phyloP scores from a whole-genome alignment of 2,888 invertebrate species.

The Mythimna lalbum region DNA sequence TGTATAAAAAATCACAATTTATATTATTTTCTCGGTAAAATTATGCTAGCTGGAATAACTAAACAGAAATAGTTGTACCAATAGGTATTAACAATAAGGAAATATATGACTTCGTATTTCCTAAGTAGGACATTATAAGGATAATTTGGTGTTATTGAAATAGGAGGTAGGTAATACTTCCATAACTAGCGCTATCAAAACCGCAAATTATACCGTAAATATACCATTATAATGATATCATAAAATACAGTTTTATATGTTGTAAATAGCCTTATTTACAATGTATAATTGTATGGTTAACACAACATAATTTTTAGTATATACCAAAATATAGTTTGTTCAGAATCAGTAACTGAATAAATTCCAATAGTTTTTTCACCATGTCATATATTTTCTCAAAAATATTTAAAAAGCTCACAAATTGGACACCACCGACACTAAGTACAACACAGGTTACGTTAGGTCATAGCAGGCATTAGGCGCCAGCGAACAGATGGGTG shows the following conservation, averaged over 20 bases:
- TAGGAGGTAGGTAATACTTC: constrained; percentile 1
- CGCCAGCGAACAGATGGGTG: too few relatives aligned
- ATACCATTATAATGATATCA: not conserved
- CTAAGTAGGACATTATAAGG: constrained; percentile 3
- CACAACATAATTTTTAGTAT: too few relatives aligned
- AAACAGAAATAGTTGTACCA: not conserved
- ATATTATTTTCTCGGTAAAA: not conserved
- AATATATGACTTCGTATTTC: not conserved
- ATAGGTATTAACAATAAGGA: not conserved
- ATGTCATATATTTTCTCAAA: too few relatives aligned
- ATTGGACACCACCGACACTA: too few relatives aligned
- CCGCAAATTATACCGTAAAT: not conserved
- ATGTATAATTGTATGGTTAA: not conserved
- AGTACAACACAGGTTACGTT: too few relatives aligned
- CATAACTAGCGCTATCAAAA: not conserved
- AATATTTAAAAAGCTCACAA: too few relatives aligned
- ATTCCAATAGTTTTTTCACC: too few relatives aligned
- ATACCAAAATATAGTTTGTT: too few relatives aligned
- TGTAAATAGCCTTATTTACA: not conserved
- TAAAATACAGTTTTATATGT: constrained; percentile 1
- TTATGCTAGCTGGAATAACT: not conserved
- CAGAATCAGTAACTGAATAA: too few relatives aligned
- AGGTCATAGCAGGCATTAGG: too few relatives aligned
- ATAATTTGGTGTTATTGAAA: not conserved
- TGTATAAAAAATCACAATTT: too few relatives aligned